Conservation (phyloP, 2,888 invertebrate genomes). For the Reticulitermes lucifugus region DNA sequence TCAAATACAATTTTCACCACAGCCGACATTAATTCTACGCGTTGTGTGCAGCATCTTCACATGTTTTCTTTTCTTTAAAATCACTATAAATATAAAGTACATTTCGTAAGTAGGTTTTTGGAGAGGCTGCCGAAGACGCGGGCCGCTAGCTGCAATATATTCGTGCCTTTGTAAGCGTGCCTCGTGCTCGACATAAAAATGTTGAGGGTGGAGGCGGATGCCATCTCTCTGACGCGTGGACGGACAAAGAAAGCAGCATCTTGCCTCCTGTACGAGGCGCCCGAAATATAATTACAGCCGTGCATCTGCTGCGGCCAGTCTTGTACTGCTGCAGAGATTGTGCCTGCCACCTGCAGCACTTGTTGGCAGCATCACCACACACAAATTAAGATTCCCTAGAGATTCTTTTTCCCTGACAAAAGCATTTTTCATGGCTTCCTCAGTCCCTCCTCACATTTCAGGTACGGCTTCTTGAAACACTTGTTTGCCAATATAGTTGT, state of each 20-base stretch:
- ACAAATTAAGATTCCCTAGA: background rate
- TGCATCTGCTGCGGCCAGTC: background rate
- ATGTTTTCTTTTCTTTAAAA: too few species aligned
- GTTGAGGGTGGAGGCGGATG: background rate
- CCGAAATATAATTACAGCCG: slow-evolving; percentile 1
- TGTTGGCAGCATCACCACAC: background rate
- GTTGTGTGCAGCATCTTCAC: too few species aligned
- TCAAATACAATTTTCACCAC: too few species aligned
- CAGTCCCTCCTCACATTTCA: too few species aligned
- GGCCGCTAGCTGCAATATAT: background rate
- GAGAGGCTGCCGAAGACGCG: too few species aligned
- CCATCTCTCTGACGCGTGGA: slow-evolving; percentile 1
- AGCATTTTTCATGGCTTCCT: too few species aligned
- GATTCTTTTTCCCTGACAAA: background rate
- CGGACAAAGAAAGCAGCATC: slow-evolving; percentile 3
- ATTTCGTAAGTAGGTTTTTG: too few species aligned
- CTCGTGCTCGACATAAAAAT: background rate
- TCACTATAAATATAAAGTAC: too few species aligned
- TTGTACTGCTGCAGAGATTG: background rate
- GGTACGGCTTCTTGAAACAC: too few species aligned
- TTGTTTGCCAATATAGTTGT: too few species aligned
- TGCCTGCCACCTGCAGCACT: background rate
- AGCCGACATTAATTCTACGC: too few species aligned
- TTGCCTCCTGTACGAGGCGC: background rate
- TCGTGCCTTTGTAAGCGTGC: background rate